These are phyloP conservation scores for Fopius arisanus DNA, from an alignment of 1,140 invertebrate genomes.

Conservation along the genomic window DNA sequence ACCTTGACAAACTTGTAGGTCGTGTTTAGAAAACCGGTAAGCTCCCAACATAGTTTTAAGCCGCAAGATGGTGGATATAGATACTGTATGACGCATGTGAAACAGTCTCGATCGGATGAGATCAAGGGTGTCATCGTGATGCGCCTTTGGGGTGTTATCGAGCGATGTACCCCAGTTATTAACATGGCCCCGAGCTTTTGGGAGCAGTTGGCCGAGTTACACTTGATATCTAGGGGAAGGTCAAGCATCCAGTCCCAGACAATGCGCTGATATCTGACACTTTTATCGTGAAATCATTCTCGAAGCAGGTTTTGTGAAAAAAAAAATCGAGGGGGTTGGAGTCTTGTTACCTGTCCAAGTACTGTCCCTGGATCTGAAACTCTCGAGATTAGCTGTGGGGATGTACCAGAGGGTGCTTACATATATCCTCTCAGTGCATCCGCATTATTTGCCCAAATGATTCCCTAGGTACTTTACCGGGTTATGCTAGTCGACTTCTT, in stretches of 20 bases:
- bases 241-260: conserved; percentile 60
- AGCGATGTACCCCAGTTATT: conserved; percentile 17
- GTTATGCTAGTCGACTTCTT: conserved; percentile 31
- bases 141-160: conserved; percentile 4
- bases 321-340: background rate
- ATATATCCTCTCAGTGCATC: conserved; percentile 27
- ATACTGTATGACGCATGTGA: background rate
- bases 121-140: conserved; percentile 25
- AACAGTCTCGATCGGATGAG: conserved; percentile 6
- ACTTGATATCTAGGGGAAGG: conserved; percentile 58
- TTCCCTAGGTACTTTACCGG: conserved; percentile 31
- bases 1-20: background rate
- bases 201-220: conserved; percentile 31
- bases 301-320: background rate
- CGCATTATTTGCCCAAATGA: conserved; percentile 30
- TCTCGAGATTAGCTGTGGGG: background rate
- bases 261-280: conserved; percentile 42
- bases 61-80: background rate
- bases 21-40: background rate
- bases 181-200: conserved; percentile 29
- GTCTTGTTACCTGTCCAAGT: background rate
- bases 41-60: background rate
- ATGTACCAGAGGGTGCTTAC: background rate
- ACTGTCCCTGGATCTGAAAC: background rate
- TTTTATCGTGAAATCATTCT: conserved; percentile 43